A percentile compares a stretch with the other conserved stretches of the same genome.
Conservation (phyloP, 2,113 vertebrate species). For the Paedocypris sp. region DNA sequence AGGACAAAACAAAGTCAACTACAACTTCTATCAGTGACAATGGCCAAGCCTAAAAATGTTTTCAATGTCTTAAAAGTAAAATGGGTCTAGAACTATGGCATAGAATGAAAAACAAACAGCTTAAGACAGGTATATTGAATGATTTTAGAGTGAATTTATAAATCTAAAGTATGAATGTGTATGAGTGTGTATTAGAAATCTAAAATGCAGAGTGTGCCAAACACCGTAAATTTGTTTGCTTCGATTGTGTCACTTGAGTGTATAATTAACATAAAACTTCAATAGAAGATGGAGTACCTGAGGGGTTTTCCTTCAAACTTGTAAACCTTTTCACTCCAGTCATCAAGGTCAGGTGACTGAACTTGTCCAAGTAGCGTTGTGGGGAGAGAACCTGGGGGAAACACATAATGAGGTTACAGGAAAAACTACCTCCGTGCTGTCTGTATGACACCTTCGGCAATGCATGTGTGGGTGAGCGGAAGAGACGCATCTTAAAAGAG, state of each 20-base stretch:
- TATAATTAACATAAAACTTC: slow-evolving; percentile 29
- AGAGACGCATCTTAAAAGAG: slow-evolving; percentile 34
- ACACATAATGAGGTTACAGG: slow-evolving; percentile 34
- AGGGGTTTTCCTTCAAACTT: slow-evolving; percentile 67
- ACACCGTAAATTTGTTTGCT: slow-evolving; percentile 20
- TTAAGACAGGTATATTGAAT: slow-evolving; percentile 34
- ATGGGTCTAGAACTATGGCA: no score
- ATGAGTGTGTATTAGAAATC: slow-evolving; percentile 29
- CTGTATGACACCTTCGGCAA: slow-evolving; percentile 28
- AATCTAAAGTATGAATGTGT: slow-evolving; percentile 53
- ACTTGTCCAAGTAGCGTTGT: slow-evolving; percentile 65
- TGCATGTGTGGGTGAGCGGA: slow-evolving; percentile 8
- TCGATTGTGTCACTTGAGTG: slow-evolving; percentile 34
- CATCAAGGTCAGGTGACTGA: slow-evolving; percentile 72
- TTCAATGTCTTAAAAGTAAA: no score
- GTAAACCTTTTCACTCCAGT: slow-evolving; percentile 78
- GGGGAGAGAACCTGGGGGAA: slow-evolving; percentile 64
- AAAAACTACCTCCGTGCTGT: slow-evolving; percentile 21
- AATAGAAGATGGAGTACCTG: slow-evolving; percentile 59
- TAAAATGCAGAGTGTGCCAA: no score
- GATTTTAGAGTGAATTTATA: slow-evolving; percentile 48
- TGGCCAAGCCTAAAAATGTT: no score
- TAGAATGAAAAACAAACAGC: no score
- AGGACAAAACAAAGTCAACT: no score
- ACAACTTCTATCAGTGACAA: no score